Conservation (phyloP, 1,140 invertebrate species). For the Sminthurides bifidus region DNA sequence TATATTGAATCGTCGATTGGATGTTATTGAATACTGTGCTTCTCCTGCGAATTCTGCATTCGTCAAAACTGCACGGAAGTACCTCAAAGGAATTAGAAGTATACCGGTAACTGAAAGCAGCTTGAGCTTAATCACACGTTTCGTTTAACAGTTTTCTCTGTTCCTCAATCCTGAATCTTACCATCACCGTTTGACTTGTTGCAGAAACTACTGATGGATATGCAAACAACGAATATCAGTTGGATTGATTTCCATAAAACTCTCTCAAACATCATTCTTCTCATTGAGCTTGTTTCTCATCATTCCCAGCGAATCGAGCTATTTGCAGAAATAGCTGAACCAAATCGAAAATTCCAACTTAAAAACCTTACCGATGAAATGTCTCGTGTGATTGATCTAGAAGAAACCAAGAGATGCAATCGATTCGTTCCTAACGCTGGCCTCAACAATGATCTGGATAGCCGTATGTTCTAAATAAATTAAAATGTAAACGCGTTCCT, state of each 20-base stretch:
- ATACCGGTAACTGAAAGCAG: conserved; percentile 45
- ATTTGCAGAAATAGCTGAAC: conserved; percentile 42
- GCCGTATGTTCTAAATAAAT: conserved; percentile 42
- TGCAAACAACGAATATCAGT: too few species aligned
- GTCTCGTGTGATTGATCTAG: conserved; percentile 53
- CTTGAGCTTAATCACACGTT: too few species aligned
- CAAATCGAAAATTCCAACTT: background rate
- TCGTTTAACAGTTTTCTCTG: background rate
- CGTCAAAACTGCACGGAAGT: conserved; percentile 44
- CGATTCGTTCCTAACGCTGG: conserved; percentile 54
- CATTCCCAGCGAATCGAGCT: conserved; percentile 39
- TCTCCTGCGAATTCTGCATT: conserved; percentile 45
- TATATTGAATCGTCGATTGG: conserved; percentile 44
- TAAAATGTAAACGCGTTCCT: background rate
- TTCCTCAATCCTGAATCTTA: background rate
- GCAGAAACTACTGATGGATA: conserved; percentile 6
- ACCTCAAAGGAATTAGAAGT: conserved; percentile 47
- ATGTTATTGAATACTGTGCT: conserved; percentile 50
- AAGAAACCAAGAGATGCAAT: conserved; percentile 46
- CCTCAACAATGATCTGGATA: conserved; percentile 54
- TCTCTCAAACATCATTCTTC: conserved; percentile 49
- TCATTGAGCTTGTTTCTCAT: conserved; percentile 49
- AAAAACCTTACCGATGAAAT: conserved; percentile 37
- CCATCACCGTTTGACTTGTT: background rate
- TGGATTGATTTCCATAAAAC: conserved; percentile 42